These are phyloP conservation scores for Limnephilus lunatus DNA, from an alignment of 2,888 invertebrate genomes.

Conservation along the genomic window DNA sequence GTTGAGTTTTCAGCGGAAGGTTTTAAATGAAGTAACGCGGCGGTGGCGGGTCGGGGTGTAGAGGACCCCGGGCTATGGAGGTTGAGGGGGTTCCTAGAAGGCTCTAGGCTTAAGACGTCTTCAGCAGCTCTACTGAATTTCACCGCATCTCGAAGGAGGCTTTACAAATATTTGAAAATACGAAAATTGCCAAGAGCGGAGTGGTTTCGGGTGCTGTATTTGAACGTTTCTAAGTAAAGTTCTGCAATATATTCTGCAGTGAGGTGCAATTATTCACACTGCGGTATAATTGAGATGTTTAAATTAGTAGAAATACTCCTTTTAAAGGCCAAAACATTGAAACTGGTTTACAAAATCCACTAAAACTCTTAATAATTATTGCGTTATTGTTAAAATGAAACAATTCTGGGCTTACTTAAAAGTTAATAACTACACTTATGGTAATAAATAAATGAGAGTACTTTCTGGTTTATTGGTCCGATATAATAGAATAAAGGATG, in stretches of 20 bases:
- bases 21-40: neutral
- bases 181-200: constrained; percentile 32
- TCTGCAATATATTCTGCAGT: neutral
- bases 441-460: too few species aligned
- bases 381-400: too few species aligned
- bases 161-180: constrained; percentile 46
- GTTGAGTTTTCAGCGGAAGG: neutral
- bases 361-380: too few species aligned
- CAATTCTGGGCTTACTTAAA: too few species aligned
- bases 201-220: neutral
- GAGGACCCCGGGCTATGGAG: neutral
- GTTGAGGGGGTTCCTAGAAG: neutral
- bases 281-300: neutral
- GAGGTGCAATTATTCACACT: neutral
- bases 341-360: neutral
- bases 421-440: too few species aligned
- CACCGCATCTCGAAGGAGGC: constrained; percentile 21
- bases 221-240: neutral
- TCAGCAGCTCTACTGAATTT: constrained; percentile 18
- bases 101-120: constrained; percentile 23
- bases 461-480: too few species aligned
- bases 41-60: neutral
- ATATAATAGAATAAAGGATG: too few species aligned
- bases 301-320: neutral
- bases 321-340: neutral